phyloP scores from a whole-genome alignment of 1,140 invertebrate species.

The Cepaea nemoralis region DNA sequence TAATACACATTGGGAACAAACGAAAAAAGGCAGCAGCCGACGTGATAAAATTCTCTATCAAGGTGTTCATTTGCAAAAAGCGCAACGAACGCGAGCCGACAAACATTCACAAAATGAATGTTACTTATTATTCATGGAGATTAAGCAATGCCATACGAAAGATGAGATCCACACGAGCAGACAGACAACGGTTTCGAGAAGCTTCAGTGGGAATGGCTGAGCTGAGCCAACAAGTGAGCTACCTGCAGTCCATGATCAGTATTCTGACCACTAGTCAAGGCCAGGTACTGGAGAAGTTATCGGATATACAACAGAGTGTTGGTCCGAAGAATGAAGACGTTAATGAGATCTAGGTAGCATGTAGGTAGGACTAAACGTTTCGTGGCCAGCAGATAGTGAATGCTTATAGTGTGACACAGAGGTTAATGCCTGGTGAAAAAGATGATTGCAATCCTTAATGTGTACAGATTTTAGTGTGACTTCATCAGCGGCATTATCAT shows the following conservation, averaged over 20 bases:
- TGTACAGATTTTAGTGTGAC: too few relatives aligned
- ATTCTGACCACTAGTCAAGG: slow-evolving; percentile 34
- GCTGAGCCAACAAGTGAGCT: slow-evolving; percentile 37
- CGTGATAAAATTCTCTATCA: slow-evolving; percentile 63
- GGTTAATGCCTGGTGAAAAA: too few relatives aligned
- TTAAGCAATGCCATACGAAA: slow-evolving; percentile 42
- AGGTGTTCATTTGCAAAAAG: slow-evolving; percentile 52
- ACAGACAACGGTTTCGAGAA: slow-evolving; percentile 32
- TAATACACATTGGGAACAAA: slow-evolving; percentile 66
- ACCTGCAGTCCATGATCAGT: slow-evolving; percentile 25
- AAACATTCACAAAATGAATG: slow-evolving; percentile 6
- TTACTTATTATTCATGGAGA: slow-evolving; percentile 38
- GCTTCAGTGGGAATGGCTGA: slow-evolving; percentile 46
- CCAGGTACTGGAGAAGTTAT: slow-evolving; percentile 31
- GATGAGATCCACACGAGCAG: slow-evolving; percentile 37
- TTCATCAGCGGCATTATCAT: too few relatives aligned
- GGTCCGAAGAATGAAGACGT: neutral
- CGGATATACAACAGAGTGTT: slow-evolving; percentile 28
- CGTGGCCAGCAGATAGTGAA: too few relatives aligned
- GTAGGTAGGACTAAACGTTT: neutral
- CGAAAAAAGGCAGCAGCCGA: slow-evolving; percentile 70
- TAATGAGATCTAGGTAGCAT: neutral
- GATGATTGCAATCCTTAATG: too few relatives aligned
- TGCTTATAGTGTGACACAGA: too few relatives aligned
- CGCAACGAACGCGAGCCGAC: slow-evolving; percentile 23